Base-by-base conservation (phyloP, 1,140 invertebrate genomes). In the Archivesica marissinica region DNA sequence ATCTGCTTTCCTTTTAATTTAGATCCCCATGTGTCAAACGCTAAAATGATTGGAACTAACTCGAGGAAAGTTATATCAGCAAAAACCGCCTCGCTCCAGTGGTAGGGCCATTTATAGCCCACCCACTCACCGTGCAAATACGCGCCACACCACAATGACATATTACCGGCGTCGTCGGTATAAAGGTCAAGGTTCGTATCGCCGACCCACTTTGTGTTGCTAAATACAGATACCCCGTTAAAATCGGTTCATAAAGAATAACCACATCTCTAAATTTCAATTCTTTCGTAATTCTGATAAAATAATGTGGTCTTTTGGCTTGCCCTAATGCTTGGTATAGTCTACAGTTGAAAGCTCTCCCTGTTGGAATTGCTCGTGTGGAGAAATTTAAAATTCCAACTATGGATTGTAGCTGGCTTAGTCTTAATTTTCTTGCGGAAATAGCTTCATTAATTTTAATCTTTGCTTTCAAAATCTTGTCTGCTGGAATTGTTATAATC, bases 101-200 rank as follows among this genome's bases (percentile, higher is more conserved):
- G 23, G 17, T 15, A 15, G 6, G 50, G 50, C 50, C 50, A 52
- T 52, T 7, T 52, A 74, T 80, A 76, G 23, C 6, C 9, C 30
- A 25, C 25, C 50, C 6, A 52, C 2, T 61, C 15, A 0, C 68
- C 66, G 23, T 77, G 9, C 54, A 79, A 59, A 39, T 70, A 87
- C 50, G 33, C 41, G 20, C 74, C 80, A 64, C 50, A 52, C 17
- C 50, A 4, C 23, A 59, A 59, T 2, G 25, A 28, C 17, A 23
- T 25, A 20, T 59, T 59, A 30, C 54, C 11, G 33, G 54, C 54
- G 3, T 9, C 54, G 33, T 59, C 54, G n/a, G 54, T 11, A 59
- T 59, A 59, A 59, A 59, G 54, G 54, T 59, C 54, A 30, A 59
- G 54, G n/a, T 59, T 28, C 25, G 25, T 23, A 4, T 78, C 70